A percentile compares a stretch with the other conserved stretches of the same genome.
Conservation (phyloP, 2,888 invertebrate genomes). For the Chymomyza procnemis region DNA sequence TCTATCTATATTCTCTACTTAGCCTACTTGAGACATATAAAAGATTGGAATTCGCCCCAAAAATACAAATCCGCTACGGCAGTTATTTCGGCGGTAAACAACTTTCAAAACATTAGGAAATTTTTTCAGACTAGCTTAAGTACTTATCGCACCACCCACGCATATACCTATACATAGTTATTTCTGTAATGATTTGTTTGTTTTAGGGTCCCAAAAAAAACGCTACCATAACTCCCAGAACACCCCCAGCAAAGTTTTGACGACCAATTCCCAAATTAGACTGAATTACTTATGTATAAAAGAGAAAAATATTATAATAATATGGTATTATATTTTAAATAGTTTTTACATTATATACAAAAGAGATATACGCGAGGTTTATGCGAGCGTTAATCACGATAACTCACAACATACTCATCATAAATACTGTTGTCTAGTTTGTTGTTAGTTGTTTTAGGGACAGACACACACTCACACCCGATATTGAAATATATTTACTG, state of each 20-base stretch:
- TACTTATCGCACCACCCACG: too few species aligned
- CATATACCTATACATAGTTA: slow-evolving; percentile 22
- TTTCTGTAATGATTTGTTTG: slow-evolving; percentile 14
- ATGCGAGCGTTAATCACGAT: neutral
- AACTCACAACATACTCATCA: neutral
- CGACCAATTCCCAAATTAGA: slow-evolving; percentile 75
- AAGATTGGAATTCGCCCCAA: too few species aligned
- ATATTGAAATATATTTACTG: slow-evolving; percentile 35
- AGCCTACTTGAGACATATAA: too few species aligned
- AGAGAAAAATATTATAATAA: slow-evolving; percentile 41
- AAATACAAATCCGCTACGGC: too few species aligned
- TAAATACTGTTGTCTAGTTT: slow-evolving; percentile 24
- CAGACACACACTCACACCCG: slow-evolving; percentile 24
- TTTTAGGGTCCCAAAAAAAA: slow-evolving; percentile 25
- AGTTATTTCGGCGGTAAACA: too few species aligned
- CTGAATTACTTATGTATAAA: slow-evolving; percentile 68
- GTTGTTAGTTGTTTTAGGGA: slow-evolving; percentile 58
- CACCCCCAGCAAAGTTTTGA: slow-evolving; percentile 46
- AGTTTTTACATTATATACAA: slow-evolving; percentile 28
- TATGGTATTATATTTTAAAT: slow-evolving; percentile 63
- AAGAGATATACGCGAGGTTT: neutral
- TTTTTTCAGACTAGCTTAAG: too few species aligned
- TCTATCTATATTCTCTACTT: too few species aligned
- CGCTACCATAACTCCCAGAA: neutral
- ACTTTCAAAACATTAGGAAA: too few species aligned